Conservation (phyloP, 2,888 invertebrate genomes). For the Melikaiella ostensackeni region DNA sequence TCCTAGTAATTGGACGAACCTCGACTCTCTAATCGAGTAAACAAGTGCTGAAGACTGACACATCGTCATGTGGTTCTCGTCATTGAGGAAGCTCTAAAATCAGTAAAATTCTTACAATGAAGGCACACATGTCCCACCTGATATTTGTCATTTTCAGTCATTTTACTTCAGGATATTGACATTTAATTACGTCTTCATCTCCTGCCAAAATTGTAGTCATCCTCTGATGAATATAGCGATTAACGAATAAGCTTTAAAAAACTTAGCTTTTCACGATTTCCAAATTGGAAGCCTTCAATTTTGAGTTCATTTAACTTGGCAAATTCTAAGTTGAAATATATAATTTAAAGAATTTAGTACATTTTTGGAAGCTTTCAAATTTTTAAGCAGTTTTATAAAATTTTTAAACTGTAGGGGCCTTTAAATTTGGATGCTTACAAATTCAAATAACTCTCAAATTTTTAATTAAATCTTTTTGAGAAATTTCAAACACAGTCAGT, state of each 20-base stretch:
- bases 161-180: slow-evolving; percentile 2
- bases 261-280: not conserved
- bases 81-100: slow-evolving; percentile 1
- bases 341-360: too few species aligned
- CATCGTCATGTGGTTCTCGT: slow-evolving; percentile 8
- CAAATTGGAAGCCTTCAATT: not conserved
- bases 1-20: slow-evolving; percentile 34
- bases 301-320: too few species aligned
- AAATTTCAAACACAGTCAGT: too few species aligned
- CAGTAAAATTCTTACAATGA: not conserved
- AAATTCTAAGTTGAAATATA: too few species aligned
- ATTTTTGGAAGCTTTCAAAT: too few species aligned
- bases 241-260: not conserved
- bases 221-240: not conserved
- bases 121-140: not conserved
- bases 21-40: slow-evolving; percentile 31
- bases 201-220: not conserved
- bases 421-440: too few species aligned
- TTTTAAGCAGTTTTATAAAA: too few species aligned
- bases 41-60: slow-evolving; percentile 22
- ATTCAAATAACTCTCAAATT: too few species aligned
- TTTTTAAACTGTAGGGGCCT: too few species aligned
- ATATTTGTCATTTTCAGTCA: not conserved
- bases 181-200: slow-evolving; percentile 1
- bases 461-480: too few species aligned